Conservation (phyloP, 1,140 invertebrate species). For the Mamestra configurata region DNA sequence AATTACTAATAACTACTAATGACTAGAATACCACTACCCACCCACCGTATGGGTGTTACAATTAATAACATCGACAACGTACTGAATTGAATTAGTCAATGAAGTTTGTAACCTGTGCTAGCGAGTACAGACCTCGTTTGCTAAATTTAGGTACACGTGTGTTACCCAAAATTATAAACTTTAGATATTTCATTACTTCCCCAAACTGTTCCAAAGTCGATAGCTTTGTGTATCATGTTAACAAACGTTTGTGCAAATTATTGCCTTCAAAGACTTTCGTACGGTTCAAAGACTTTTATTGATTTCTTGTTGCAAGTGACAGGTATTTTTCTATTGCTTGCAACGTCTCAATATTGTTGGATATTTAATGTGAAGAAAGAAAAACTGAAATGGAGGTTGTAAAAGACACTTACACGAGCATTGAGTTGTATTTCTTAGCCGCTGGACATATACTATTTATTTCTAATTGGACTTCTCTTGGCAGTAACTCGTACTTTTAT, state of each 20-base stretch:
- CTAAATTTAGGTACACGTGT: no score
- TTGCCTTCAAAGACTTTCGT: neutral
- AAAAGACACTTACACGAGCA: neutral
- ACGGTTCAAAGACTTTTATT: neutral
- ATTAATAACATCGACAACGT: no score
- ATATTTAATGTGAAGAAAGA: neutral
- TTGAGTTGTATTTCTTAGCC: neutral
- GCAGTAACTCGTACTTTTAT: neutral
- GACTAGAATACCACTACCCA: no score
- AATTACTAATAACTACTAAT: no score
- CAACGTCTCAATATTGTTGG: neutral
- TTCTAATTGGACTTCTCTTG: conserved; percentile 21
- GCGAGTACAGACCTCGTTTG: no score
- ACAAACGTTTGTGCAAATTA: neutral
- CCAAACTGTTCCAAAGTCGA: neutral
- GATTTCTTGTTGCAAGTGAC: neutral
- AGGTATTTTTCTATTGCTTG: neutral
- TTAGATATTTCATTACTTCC: neutral
- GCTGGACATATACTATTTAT: neutral
- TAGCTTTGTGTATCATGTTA: neutral
- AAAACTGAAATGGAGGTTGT: neutral
- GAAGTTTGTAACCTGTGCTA: no score
- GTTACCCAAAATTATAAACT: no score
- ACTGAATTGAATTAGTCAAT: no score
- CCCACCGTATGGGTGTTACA: no score